Conservation (phyloP, 2,113 vertebrate genomes). For the Cinclus mexicanus region DNA sequence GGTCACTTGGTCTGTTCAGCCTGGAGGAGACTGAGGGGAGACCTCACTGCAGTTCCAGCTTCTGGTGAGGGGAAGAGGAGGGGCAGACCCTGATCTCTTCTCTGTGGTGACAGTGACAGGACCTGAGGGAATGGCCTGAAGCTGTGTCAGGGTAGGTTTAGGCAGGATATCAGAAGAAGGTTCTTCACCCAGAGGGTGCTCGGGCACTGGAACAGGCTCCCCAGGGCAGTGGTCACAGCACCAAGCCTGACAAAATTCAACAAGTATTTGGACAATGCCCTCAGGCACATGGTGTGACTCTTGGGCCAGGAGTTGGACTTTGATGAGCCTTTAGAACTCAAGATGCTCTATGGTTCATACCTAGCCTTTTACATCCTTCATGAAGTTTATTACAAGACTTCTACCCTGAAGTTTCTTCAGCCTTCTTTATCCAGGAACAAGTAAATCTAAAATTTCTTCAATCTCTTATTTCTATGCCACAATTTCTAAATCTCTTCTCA, state of each 20-base stretch:
- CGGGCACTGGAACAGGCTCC: neutral
- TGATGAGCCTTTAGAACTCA: neutral
- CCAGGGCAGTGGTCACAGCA: neutral
- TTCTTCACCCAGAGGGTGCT: neutral
- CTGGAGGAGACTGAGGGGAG: neutral
- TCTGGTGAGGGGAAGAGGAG: neutral
- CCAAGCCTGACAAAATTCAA: neutral
- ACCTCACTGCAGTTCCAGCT: neutral
- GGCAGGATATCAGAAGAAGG: neutral
- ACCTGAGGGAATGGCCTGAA: neutral
- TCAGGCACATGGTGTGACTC: neutral
- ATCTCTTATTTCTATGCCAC: neutral
- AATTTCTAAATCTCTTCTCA: neutral
- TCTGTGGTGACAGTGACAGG: neutral
- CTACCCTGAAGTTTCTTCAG: neutral
- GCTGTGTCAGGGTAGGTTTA: accelerated
- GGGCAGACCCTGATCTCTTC: neutral
- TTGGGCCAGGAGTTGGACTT: neutral
- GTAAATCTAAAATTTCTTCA: neutral
- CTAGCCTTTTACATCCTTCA: neutral
- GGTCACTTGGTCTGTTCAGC: neutral
- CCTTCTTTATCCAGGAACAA: neutral
- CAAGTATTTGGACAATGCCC: neutral
- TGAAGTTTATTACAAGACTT: neutral
- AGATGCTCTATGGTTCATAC: neutral